phyloP scores from a whole-genome alignment of 1,140 invertebrate genomes.

The Agraylea sexmaculata region DNA sequence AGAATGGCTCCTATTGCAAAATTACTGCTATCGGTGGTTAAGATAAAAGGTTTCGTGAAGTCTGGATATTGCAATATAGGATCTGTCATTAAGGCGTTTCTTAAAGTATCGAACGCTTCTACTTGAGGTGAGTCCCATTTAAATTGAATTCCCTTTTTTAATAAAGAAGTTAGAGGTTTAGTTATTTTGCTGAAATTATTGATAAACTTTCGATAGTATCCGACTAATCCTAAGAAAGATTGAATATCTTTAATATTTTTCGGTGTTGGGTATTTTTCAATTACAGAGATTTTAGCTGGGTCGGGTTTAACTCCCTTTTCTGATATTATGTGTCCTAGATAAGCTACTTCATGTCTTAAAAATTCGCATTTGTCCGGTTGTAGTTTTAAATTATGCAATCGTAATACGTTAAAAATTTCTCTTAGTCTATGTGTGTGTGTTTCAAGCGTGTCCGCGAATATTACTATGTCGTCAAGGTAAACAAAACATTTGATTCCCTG shows the following conservation, averaged over 20 bases:
- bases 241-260: conserved; percentile 28
- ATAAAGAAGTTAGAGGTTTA: conserved; percentile 25
- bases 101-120: conserved; percentile 24
- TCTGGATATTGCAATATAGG: conserved; percentile 24
- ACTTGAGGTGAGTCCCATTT: conserved; percentile 21
- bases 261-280: conserved; percentile 30
- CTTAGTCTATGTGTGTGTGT: conserved; percentile 24
- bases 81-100: conserved; percentile 15
- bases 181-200: conserved; percentile 26
- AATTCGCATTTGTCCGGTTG: conserved; percentile 29
- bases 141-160: conserved; percentile 27
- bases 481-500: conserved; percentile 24
- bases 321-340: conserved; percentile 33
- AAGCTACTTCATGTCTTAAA: conserved; percentile 29
- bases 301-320: conserved; percentile 31
- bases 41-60: conserved; percentile 25
- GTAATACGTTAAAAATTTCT: conserved; percentile 27
- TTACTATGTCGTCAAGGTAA: conserved; percentile 32
- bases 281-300: conserved; percentile 27
- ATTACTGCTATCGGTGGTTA: conserved; percentile 26
- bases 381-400: conserved; percentile 28
- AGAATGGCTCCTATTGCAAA: conserved; percentile 26
- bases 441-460: conserved; percentile 22
- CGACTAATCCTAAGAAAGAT: conserved; percentile 32
- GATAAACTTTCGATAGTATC: conserved; percentile 35